Conservation (phyloP, 2,797 vertebrate genomes). For the Cercopithecus mitis region DNA sequence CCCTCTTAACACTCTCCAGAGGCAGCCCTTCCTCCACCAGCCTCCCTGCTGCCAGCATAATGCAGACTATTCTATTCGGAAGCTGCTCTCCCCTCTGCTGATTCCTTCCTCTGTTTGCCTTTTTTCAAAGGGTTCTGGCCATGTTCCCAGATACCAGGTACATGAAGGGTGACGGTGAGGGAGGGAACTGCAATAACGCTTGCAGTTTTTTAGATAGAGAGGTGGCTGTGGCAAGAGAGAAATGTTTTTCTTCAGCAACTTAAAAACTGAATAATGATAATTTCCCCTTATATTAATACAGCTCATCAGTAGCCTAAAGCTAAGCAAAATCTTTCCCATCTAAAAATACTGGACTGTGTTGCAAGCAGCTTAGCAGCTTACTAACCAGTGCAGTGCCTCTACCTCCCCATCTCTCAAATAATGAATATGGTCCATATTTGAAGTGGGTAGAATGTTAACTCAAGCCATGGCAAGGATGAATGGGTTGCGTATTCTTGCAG, state of each 20-base stretch:
- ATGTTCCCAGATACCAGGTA: slow-evolving; percentile 51
- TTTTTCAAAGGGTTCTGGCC: not conserved
- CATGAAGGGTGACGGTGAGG: not conserved
- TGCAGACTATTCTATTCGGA: not conserved
- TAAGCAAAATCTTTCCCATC: slow-evolving; percentile 81
- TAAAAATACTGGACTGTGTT: slow-evolving; percentile 81
- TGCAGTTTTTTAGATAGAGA: slow-evolving; percentile 52
- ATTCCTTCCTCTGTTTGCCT: not conserved
- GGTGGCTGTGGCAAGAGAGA: not conserved
- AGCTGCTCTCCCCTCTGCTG: not conserved
- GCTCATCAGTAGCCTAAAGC: slow-evolving; percentile 74
- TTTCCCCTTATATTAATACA: slow-evolving; percentile 71
- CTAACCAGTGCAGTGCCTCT: not conserved
- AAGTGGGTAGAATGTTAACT: slow-evolving; percentile 57
- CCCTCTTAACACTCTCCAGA: not conserved
- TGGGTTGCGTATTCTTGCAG: not conserved
- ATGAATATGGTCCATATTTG: not conserved
- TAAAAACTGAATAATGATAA: slow-evolving; percentile 75
- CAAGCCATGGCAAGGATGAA: not conserved
- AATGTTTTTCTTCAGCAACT: slow-evolving; percentile 66
- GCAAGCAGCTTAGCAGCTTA: slow-evolving; percentile 69
- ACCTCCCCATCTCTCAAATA: not conserved
- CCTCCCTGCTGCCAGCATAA: not conserved
- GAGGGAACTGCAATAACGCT: slow-evolving; percentile 38
- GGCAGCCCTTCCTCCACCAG: not conserved